Base-by-base conservation (phyloP, 2,888 invertebrate genomes). In the Drosophila meridionalis region DNA sequence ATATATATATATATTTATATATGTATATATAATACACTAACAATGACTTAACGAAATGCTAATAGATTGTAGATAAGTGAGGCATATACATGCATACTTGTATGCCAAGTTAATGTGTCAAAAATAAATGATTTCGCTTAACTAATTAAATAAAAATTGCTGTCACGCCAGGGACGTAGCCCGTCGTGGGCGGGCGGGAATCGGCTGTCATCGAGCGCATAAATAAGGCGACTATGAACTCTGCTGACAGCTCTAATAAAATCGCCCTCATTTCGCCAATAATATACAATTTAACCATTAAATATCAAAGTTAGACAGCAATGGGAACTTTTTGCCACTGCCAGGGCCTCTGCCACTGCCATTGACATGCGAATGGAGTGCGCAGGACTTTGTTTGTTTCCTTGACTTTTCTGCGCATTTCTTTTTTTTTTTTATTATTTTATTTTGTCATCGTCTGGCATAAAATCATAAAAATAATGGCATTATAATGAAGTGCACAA, bases 141-240 rank as follows among this genome's bases (percentile, higher is more conserved):
- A 42, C 67, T 84, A 89, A 89, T 85, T 87, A 87, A 85, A 87
- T 84, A 80, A 77, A 82, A 86, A 76, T 73, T 70, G 69, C 63
- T 67, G 43, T 74, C 53, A 61, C 78, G 69, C 42, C 40, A 30
- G 55, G 14, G 28, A 28, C 26, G 12, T 0, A 7, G 9, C 3
- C 0, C 50, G 64, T 55, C 6, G 34, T 20, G 71, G 57, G n/a
- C 53, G 53, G 40, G 48, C 6, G 48, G 1, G 2, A 30, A 30
- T 4, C 7, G 40, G 30, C 48, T 57, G 64, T 64, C 63, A 58
- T 34, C 55, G 52, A 63, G 48, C 58, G 78, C 58, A 69, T 61
- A 64, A 73, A 69, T 72, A 77, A 79, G 52, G 47, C 57, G 30
- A 58, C 47, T 56, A 69, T 81, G 78, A 71, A 78, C 67, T 73